These are phyloP conservation scores for Ovibos moschatus DNA, from an alignment of 2,113 vertebrate genomes.

Conservation along the genomic window DNA sequence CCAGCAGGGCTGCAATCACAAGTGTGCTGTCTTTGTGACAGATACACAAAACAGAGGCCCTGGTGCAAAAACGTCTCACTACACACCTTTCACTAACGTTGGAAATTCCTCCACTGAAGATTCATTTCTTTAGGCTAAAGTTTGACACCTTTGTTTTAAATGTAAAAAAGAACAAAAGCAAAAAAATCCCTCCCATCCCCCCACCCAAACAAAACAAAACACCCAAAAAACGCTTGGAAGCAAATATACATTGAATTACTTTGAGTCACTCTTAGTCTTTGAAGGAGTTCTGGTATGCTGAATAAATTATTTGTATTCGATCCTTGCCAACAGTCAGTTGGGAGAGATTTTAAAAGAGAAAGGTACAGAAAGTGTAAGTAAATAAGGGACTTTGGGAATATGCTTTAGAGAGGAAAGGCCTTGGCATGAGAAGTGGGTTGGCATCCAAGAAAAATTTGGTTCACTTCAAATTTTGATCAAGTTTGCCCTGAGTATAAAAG, in stretches of 20 bases:
- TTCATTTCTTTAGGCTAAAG: background rate
- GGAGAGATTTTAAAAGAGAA: background rate
- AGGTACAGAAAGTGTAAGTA: background rate
- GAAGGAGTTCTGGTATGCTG: background rate
- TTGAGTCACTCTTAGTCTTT: background rate
- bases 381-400: background rate
- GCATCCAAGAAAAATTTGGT: background rate
- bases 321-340: background rate
- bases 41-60: background rate
- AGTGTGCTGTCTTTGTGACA: background rate
- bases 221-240: background rate
- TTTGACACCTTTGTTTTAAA: background rate
- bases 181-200: background rate
- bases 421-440: background rate
- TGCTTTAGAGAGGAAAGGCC: background rate
- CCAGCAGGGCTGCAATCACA: too few relatives aligned
- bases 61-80: background rate
- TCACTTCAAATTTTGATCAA: background rate
- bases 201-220: fast-evolving
- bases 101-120: background rate
- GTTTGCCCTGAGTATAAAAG: background rate
- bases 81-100: background rate
- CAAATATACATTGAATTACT: background rate
- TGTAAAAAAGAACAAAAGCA: background rate
- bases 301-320: background rate